Evolutionary conservation across 2,797 vertebrate genomes (phyloP).

Genomic region (Gila robusta): DNA sequence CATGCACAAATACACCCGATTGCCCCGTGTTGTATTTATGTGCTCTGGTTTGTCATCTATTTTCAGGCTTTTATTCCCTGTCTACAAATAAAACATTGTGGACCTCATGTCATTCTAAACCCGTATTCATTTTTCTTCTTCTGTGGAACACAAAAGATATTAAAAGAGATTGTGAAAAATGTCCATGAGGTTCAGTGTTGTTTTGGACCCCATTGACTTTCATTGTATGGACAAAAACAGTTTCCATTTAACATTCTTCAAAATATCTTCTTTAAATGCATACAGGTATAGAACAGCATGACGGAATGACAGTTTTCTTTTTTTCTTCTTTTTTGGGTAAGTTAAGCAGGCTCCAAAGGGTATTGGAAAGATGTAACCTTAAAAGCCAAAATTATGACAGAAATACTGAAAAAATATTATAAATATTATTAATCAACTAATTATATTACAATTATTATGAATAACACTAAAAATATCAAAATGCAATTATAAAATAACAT

Average conservation of each 20-base stretch:
- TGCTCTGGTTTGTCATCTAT: constrained; percentile 23
- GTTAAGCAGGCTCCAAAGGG: background rate
- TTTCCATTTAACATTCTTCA: background rate
- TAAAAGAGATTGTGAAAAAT: background rate
- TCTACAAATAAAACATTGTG: background rate
- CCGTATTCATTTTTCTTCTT: background rate
- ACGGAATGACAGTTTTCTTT: background rate
- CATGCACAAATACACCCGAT: constrained; percentile 28
- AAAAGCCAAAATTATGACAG: background rate
- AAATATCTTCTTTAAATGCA: background rate
- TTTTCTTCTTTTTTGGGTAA: background rate
- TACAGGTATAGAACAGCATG: background rate
- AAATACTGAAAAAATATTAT: background rate
- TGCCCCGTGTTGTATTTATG: background rate
- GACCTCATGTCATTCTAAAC: background rate
- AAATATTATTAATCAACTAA: background rate
- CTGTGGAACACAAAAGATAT: background rate
- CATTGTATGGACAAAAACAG: background rate
- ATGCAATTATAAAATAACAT: background rate
- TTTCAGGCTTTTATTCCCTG: constrained; percentile 11
- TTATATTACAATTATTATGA: background rate
- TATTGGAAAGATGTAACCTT: background rate
- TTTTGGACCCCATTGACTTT: background rate
- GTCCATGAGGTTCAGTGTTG: background rate
- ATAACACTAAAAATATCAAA: background rate